These are phyloP conservation scores for Sprattus sprattus DNA, from an alignment of 2,113 vertebrate genomes.

Conservation along the genomic window DNA sequence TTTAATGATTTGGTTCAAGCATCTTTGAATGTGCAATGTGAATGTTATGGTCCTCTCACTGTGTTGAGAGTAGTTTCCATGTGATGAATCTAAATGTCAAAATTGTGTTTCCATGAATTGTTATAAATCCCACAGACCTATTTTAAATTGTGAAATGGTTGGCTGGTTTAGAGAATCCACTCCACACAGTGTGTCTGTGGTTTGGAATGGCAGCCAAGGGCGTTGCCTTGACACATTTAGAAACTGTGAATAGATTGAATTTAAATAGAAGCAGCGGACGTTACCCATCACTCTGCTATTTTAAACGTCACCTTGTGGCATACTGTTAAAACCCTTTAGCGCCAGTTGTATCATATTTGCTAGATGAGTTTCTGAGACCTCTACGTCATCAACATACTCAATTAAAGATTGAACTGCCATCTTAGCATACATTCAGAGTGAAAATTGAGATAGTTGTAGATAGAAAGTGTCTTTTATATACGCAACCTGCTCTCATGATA, in stretches of 20 bases:
- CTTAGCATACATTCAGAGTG: too few relatives aligned
- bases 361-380: too few relatives aligned
- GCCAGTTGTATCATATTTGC: too few relatives aligned
- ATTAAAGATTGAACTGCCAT: too few relatives aligned
- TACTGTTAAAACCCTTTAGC: not conserved
- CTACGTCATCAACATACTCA: too few relatives aligned
- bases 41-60: not conserved
- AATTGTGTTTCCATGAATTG: not conserved
- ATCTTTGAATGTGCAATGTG: not conserved
- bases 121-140: not conserved
- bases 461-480: too few relatives aligned
- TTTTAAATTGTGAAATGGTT: constrained; percentile 1
- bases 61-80: not conserved
- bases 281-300: not conserved
- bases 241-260: not conserved
- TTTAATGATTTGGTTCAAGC: too few relatives aligned
- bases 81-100: not conserved
- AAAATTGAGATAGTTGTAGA: too few relatives aligned
- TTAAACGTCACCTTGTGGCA: constrained; percentile 10
- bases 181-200: not conserved
- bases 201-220: not conserved
- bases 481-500: too few relatives aligned
- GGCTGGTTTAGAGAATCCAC: constrained; percentile 12
- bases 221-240: not conserved
- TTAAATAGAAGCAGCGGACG: not conserved